Base-by-base conservation (phyloP, 2,113 vertebrate species). In the Eulemur macaco region DNA sequence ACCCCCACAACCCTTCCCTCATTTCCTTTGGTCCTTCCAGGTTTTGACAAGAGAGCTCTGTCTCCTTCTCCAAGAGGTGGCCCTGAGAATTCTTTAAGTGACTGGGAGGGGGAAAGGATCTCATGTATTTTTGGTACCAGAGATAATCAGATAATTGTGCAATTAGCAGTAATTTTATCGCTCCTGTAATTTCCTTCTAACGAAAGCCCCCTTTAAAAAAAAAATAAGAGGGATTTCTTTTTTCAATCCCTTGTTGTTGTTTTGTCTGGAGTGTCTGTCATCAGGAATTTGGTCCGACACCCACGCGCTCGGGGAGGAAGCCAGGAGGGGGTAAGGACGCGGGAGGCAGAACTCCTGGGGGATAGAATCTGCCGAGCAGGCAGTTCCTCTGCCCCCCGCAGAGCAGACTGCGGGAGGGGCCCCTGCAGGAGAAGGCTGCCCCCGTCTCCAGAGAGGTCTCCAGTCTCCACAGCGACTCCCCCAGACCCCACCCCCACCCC, bases 131-230 rank as follows among this genome's bases (percentile, higher is more conserved):
- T 93, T 74, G 92, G 90, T 96, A 96, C 73, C 90, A 96, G 92
- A 93, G 94, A 96, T 97, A 97, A 98, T 97, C 95, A 96, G 97
- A 93, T 98, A 98, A 97, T 97, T 94, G 92, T 91, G 96, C 96
- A 98, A 98, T 98, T 97, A 98, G 95, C 85, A 66, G 95, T 95
- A 78, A 97, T 96, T 97, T 96, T 94, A 95, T 96, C 13, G 11
- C 91, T 97, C 80, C 89, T 88, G 47, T 95, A 94, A 96, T 97
- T 97, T 96, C 96, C 94, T 95, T 96, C 92, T 91, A 97, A 96
- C 91, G 63, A 92, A 89, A 95, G 45, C 14, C 81, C 93, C 89
- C 54, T 84, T 27, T 58, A 58, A 83, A 77, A 92, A 94, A 87
- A 91, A 91, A 89, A 86, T 3, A 58, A 56, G 54, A 63, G 82